Evolutionary conservation across 2,888 invertebrate genomes (phyloP), one percentile per base, ranked within the genome.

Genomic region (Ephialtes manifestator): DNA sequence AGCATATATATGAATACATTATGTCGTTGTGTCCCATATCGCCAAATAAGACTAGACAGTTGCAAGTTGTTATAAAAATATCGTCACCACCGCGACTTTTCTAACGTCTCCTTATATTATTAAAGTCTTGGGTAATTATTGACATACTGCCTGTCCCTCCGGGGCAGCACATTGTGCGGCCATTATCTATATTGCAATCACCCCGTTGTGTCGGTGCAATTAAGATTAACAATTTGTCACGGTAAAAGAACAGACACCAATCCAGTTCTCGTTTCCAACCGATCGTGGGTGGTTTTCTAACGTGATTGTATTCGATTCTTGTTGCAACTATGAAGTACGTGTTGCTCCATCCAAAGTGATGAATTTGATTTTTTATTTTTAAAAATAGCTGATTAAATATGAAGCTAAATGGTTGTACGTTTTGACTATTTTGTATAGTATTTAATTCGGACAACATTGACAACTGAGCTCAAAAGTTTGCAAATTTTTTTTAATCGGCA

Each of bases 161-260:
- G 46, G 82, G 85, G 79, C 51, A 51, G 20, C 43, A 76, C 51
- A 79, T 81, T 79, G 84, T 79, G 81, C 67, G 75, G 43, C 58
- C 48, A 39, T 60, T 76, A 84, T 85, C 85, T 79, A 79, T 79
- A 85, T 85, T 85, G 71, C 82, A 70, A 85, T 85, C 85, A 78
- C 53, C 58, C 10, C 67, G 81, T 71, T 75, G 65, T 74, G 78
- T 79, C 79, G 71, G 39, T 60, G 65, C 82, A 85, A 85, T 85
- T 85, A 85, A 82, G 82, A 82, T 82, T 85, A 82, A 85, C 85
- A 85, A 85, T 85, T 85, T 85, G 85, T 82, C 85, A 85, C 85
- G 85, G 85, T 85, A 63, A 81, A 85, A 60, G 78, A 79, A 68
- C 78, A 70, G 55, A 39, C 55, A 18, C 35, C 24, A 13, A 48